Evolutionary conservation across 2,113 vertebrate genomes (phyloP), one percentile per base, ranked within the genome.

Genomic region (Calidris pygmaea): DNA sequence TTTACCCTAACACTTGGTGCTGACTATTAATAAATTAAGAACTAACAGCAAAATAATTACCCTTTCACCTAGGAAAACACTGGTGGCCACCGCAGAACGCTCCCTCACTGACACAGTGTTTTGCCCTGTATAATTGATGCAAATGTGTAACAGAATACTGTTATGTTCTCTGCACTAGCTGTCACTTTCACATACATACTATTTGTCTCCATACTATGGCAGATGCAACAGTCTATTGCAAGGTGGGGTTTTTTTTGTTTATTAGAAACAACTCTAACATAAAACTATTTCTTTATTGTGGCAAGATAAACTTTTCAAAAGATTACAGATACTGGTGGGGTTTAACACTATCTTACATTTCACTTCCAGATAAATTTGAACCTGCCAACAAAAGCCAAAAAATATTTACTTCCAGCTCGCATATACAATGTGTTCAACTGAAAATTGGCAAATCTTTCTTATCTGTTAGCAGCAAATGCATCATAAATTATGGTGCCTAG

Each of bases 21-120:
- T 96, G 95, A 95, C 97, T 97, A 98, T 97, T 97, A 97, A 98
- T 97, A 98, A 98, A 98, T 98, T 97, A 97, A 45, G 76, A 97
- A 96, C 93, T 96, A 98, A 98, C 96, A 97, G 94, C 83, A 95
- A 95, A 98, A 97, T 96, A 97, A 97, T 98, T 98, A 98, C 95
- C 97, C 98, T 97, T 97, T 97, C 96, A 97, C 96, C 97, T 96
- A 93, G 86, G 67, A 97, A 97, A 98, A 98, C 97, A 98, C 75
- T 97, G 91, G 89, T 93, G 93, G 96, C 95, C 95, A 87, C 32
- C 45, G 96, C 85, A 96, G 96, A 97, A 97, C 0, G 30, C 79
- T 97, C 93, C 93, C 30, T 89, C 75, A 45, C 89, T 97, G 97
- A 97, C 96, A 91, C 34, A 45, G 48, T 59, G 95, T 87, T 97